Evolutionary conservation across 2,113 vertebrate species (phyloP), one percentile per base, ranked within the genome.

Genomic region (Pipra filicauda): DNA sequence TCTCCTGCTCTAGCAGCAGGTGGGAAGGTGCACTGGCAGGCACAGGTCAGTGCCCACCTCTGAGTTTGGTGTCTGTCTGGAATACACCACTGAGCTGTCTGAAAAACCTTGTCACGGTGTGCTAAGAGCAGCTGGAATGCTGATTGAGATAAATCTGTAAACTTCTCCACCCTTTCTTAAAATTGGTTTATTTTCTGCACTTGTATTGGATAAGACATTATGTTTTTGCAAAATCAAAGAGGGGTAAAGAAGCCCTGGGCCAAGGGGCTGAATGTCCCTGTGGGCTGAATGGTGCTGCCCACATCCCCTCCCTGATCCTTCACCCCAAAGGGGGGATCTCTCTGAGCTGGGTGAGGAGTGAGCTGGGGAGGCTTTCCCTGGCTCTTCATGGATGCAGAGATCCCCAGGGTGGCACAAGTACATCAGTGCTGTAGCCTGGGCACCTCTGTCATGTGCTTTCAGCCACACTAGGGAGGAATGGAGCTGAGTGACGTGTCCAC

Each of bases 401-500:
- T 18, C 73, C 2, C 1, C 44, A 6, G 1, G 6, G 4, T 6
- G 17, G 14, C 66, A 24, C 12, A 57, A 72, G 31, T 6, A 22
- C 24, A 8, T 52, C 48, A 8, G 67, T 33, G 62, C 30, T 26
- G 41, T 26, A 26, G 7, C 33, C 19, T 58, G 44, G 52, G 17
- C 54, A 46, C 48, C 41, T 62, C 20, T 31, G 16, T 19, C 67
- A 28, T 26, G 1, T 9, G 37, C 33, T 10, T 18, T 64, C 22
- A 46, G 66, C 43, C 52, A 1, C 19, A 5, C 1, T 17, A 35
- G 9, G 44, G 11, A 28, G 49, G 33, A 44, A 30, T 4, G 0
- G 35, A 67, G 26, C 55, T n/a, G 31, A 8, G 24, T 24, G 59
- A 23, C 43, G 35, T 24, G 3, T 28, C 27, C 44, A 27, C 39